phyloP scores from a whole-genome alignment of 2,797 vertebrate genomes.

The Rhynchonycteris naso region DNA sequence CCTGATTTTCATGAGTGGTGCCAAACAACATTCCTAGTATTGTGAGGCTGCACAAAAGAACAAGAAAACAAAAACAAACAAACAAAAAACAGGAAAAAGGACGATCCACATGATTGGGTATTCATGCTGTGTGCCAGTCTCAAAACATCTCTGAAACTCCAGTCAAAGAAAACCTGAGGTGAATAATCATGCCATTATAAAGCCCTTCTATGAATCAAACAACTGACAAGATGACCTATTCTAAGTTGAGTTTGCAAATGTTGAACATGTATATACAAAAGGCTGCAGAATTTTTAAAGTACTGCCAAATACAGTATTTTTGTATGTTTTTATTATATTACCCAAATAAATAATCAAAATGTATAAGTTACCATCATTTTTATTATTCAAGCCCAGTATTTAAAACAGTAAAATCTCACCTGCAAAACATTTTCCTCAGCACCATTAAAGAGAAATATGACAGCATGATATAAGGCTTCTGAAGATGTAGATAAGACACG shows the following conservation, averaged over 20 bases:
- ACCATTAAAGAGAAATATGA: constrained; percentile 98
- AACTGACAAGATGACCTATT: neutral
- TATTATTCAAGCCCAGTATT: constrained; percentile 47
- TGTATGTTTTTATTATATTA: neutral
- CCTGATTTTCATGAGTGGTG: neutral
- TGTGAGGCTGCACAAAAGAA: neutral
- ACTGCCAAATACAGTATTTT: neutral
- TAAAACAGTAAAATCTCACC: constrained; percentile 85
- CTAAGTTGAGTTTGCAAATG: neutral
- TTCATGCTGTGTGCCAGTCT: neutral
- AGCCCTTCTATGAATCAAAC: neutral
- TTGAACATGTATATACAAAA: neutral
- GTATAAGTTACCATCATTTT: neutral
- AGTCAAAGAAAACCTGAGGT: neutral
- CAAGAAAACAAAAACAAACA: neutral
- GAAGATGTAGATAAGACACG: constrained; percentile 91
- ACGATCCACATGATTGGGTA: neutral
- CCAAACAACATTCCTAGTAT: neutral
- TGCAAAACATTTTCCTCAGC: constrained; percentile 98
- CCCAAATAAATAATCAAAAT: constrained; percentile 35
- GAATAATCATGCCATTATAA: neutral
- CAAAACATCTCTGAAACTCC: neutral
- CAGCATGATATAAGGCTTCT: constrained; percentile 91
- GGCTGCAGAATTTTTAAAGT: neutral
- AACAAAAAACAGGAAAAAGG: neutral